Conservation (phyloP, 1,140 invertebrate genomes). For the Chironomus tepperi region DNA sequence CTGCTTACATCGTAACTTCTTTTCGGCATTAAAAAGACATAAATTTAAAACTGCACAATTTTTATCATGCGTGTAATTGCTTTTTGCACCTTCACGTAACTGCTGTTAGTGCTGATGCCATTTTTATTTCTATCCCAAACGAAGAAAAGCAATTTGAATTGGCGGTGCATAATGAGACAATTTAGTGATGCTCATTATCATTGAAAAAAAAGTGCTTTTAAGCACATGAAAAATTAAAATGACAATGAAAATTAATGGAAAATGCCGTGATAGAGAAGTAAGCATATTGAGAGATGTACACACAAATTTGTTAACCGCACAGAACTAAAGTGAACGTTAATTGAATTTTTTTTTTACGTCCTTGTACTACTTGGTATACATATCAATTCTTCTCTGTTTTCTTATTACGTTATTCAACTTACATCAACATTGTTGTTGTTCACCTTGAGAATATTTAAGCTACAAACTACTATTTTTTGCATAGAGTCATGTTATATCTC, state of each 20-base stretch:
- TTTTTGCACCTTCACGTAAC: neutral
- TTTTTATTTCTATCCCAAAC: too few species aligned
- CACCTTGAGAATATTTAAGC: neutral
- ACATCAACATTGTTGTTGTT: neutral
- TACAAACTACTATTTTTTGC: neutral
- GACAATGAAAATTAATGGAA: too few species aligned
- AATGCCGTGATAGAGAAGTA: neutral
- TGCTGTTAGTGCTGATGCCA: too few species aligned
- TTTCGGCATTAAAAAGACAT: neutral
- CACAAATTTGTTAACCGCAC: neutral
- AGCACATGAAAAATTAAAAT: neutral
- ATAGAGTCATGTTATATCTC: too few species aligned
- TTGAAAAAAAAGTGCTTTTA: neutral
- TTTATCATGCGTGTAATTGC: neutral
- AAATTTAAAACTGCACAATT: neutral
- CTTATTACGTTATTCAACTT: neutral
- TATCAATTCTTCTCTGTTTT: too few species aligned
- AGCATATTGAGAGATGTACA: neutral
- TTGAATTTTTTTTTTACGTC: neutral
- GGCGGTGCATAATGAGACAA: conserved; percentile 5
- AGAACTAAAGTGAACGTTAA: neutral
- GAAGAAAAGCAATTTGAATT: too few species aligned
- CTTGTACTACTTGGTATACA: too few species aligned
- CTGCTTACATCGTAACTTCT: neutral
- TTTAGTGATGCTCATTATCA: neutral